Conservation (phyloP, 2,888 invertebrate genomes). For the Caenorhabditis uteleia region DNA sequence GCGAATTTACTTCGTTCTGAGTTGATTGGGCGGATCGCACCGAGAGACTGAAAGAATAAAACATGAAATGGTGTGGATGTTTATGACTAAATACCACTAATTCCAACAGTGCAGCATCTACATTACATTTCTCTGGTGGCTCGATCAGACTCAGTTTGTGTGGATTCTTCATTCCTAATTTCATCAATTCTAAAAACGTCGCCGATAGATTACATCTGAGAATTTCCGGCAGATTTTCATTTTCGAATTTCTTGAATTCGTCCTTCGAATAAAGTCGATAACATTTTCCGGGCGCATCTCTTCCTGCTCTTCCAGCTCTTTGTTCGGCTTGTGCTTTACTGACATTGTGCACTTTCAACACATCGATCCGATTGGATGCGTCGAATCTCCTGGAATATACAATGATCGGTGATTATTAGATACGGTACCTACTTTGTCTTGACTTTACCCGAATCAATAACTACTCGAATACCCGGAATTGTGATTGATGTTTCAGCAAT, state of each 20-base stretch:
- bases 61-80: slow-evolving; percentile 1
- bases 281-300: slow-evolving; percentile 72
- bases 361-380: slow-evolving; percentile 73
- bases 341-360: slow-evolving; percentile 82
- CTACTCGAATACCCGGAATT: slow-evolving; percentile 88
- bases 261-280: slow-evolving; percentile 41
- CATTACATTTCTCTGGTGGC: slow-evolving; percentile 80
- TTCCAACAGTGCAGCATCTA: slow-evolving; percentile 46
- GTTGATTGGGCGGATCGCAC: slow-evolving; percentile 29
- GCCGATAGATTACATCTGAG: slow-evolving; percentile 72
- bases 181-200: slow-evolving; percentile 80
- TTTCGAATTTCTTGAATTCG: slow-evolving; percentile 79
- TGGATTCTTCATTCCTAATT: slow-evolving; percentile 82
- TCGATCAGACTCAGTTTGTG: slow-evolving; percentile 88
- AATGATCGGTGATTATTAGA: background rate
- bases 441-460: slow-evolving; percentile 69
- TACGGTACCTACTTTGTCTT: slow-evolving; percentile 59
- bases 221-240: slow-evolving; percentile 86
- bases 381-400: slow-evolving; percentile 53
- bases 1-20: slow-evolving; percentile 16
- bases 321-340: slow-evolving; percentile 89
- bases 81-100: slow-evolving; percentile 27
- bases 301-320: slow-evolving; percentile 88
- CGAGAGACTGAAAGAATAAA: slow-evolving; percentile 36
- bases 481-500: slow-evolving; percentile 98